Evolutionary conservation across 1,140 invertebrate genomes (phyloP), one percentile per base, ranked within the genome.

Genomic region (Centruroides sculpturatus): DNA sequence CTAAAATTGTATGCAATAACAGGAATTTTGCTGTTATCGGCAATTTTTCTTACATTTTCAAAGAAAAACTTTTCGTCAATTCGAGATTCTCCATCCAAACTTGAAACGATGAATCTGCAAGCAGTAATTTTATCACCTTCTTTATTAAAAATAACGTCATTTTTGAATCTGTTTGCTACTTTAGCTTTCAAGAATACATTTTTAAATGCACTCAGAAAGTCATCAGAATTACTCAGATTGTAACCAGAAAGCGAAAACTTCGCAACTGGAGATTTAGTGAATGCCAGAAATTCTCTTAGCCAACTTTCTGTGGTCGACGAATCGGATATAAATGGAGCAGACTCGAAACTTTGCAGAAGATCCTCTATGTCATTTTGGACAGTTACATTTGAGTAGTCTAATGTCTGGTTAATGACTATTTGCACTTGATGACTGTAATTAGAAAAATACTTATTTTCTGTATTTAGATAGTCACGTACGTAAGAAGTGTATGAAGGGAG

Each of bases 1-100:
- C 92, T 92, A 0, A 91, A 91, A 77, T 95, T 90, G 68, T 92
- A 95, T 1, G 93, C 89, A 8, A 85, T 90, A 13, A 85, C 87
- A 65, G 92, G 89, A 4, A 92, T 72, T 0, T 83, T 78, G 5
- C 88, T 88, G 12, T 86, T 80, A 0, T 80, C 71, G 51, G 89
- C 89, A 4, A 95, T 85, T 58, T 81, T 71, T 62, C 92, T 76
- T 5, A 96, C 74, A 55, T 84, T 83, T 63, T 82, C 80, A 1
- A 92, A 85, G 84, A 96, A 92, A 64, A 90, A 86, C 67, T 89
- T 91, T 70, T 93, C 90, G 62, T 88, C 84, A 70, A 89, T 90
- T 0, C 88, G 89, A 49, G 89, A 86, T 51, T 84, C 87, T 10
- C 93, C 87, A 67, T 93, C 89, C 1, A 89, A 83, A 1, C 88